Evolutionary conservation across 1,140 invertebrate species (phyloP).

Genomic region (Drosophila ironensis): DNA sequence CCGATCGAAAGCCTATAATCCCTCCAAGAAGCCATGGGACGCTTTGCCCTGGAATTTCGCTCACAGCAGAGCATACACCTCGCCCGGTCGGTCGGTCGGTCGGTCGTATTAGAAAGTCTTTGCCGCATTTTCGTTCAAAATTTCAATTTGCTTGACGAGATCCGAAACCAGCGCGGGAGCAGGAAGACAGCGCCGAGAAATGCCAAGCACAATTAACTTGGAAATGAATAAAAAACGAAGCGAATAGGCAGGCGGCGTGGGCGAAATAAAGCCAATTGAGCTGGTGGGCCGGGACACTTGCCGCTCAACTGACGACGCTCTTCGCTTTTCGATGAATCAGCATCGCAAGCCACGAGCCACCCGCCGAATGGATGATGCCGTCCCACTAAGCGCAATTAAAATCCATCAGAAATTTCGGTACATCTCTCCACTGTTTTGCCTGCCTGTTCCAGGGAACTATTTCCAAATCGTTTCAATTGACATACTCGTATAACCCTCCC

Average conservation of each 20-base stretch:
- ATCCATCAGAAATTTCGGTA: slow-evolving; percentile 61
- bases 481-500: no score
- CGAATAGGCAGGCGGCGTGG: slow-evolving; percentile 20
- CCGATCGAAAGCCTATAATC: background rate
- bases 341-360: slow-evolving; percentile 20
- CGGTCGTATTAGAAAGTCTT: slow-evolving; percentile 37
- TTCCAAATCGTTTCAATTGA: no score
- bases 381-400: slow-evolving; percentile 70
- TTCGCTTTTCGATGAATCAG: background rate
- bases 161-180: slow-evolving; percentile 1
- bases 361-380: slow-evolving; percentile 51
- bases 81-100: no score
- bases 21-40: background rate
- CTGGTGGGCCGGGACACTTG: slow-evolving; percentile 12
- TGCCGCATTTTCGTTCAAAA: slow-evolving; percentile 21
- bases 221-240: background rate
- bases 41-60: no score
- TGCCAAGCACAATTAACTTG: slow-evolving; percentile 29
- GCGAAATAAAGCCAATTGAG: slow-evolving; percentile 47
- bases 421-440: background rate
- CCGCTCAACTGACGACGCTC: slow-evolving; percentile 9
- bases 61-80: background rate
- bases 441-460: background rate
- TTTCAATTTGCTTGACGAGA: slow-evolving; percentile 15
- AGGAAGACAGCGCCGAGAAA: slow-evolving; percentile 20